Base-by-base conservation (phyloP, 2,888 invertebrate species). In the Omphaloscelis lunosa region DNA sequence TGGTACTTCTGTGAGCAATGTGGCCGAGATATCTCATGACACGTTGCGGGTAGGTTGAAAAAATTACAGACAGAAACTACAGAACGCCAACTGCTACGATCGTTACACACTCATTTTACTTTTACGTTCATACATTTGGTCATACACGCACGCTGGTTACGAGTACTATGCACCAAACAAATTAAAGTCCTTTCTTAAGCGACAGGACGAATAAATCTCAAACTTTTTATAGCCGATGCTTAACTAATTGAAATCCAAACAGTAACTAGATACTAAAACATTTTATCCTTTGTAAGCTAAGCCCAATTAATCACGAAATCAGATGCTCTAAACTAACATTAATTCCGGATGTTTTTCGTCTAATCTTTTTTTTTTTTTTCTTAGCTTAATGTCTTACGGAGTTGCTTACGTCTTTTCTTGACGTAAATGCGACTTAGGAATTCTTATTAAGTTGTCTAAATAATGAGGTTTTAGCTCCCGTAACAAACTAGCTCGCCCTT, bases 381-480 rank as follows among this genome's bases (percentile, higher is more conserved):
- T 88, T 82, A 88, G 93, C 92, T 93, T 91, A 91, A 89, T 93
- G 93, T 94, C 94, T 93, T 90, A 92, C 90, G 90, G 89, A 89
- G 86, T 90, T 85, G 87, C 92, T 93, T 92, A 92, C 91, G 92
- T 92, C 90, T 90, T 88, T 82, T 89, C 91, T 89, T 94, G 95
- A 95, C 95, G 92, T 94, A 94, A 95, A 95, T 94, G 89, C 95
- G 95, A 92, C 95, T 94, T 93, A 94, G 89, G 92, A 93, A 94
- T 95, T 94, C 95, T 95, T 95, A 95, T 94, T 94, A 94, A 93
- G 91, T 93, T 93, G 92, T 93, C 93, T 93, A 93, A 94, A 93
- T 95, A 95, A 95, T 93, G 93, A 94, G 92, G 88, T 87, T 87
- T 89, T 79, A 77, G 85, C 82, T 80, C 81, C 83, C 81, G 86